Percentiles rank a stretch among this genome's conserved stretches.
phyloP scores from a whole-genome alignment of 2,888 invertebrate species.

The Mesopsocus fuscifrons region DNA sequence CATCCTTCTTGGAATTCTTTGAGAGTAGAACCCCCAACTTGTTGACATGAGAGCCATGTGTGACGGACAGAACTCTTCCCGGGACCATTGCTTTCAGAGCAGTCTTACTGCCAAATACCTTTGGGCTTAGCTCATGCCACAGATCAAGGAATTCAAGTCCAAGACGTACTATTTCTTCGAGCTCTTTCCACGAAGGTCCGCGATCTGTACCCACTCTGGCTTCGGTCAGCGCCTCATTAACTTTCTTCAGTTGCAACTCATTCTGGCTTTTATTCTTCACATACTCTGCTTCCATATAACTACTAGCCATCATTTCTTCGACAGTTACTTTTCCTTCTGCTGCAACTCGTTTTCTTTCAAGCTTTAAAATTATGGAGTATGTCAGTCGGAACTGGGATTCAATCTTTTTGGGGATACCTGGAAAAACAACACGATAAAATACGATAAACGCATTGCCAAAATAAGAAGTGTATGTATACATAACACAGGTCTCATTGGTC shows the following conservation, averaged over 20 bases:
- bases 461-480: too few relatives aligned
- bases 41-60: slow-evolving; percentile 46
- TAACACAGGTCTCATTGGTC: too few relatives aligned
- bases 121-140: slow-evolving; percentile 21
- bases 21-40: slow-evolving; percentile 47
- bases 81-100: slow-evolving; percentile 37
- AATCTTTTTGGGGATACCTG: slow-evolving; percentile 23
- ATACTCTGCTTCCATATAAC: slow-evolving; percentile 52
- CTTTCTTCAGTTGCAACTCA: slow-evolving; percentile 35
- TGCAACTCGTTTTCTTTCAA: slow-evolving; percentile 31
- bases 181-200: slow-evolving; percentile 36
- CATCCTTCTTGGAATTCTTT: slow-evolving; percentile 19
- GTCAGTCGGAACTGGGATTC: slow-evolving; percentile 91
- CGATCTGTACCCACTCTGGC: slow-evolving; percentile 34
- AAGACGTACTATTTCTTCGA: slow-evolving; percentile 37
- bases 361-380: slow-evolving; percentile 83
- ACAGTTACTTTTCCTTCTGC: slow-evolving; percentile 47
- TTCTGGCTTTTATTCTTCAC: slow-evolving; percentile 42
- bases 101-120: slow-evolving; percentile 5
- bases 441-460: background rate
- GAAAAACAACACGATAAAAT: slow-evolving; percentile 14
- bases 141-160: slow-evolving; percentile 35
- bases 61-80: slow-evolving; percentile 55
- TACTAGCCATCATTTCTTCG: slow-evolving; percentile 89
- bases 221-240: slow-evolving; percentile 36